phyloP scores from a whole-genome alignment of 2,888 invertebrate genomes.

The Tiliacea citrago region DNA sequence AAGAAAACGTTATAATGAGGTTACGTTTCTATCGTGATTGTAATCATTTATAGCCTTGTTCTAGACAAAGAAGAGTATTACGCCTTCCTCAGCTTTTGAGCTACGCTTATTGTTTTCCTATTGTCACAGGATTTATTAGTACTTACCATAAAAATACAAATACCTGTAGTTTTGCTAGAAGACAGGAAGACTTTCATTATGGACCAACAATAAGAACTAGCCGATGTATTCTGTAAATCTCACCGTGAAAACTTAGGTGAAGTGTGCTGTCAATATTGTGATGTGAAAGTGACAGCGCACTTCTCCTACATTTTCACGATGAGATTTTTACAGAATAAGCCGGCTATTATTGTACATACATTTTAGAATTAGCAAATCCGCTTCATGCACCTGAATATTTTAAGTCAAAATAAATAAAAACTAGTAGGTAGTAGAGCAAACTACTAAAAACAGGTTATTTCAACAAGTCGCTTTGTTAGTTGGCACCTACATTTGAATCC shows the following conservation, averaged over 20 bases:
- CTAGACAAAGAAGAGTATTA: conserved; percentile 6
- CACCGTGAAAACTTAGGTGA: too few relatives aligned
- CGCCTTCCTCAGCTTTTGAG: not conserved
- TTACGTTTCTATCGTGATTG: conserved; percentile 18
- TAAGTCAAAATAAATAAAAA: conserved; percentile 31
- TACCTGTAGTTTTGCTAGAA: not conserved
- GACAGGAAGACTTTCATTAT: not conserved
- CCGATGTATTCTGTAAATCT: too few relatives aligned
- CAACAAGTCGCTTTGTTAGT: conserved; percentile 29
- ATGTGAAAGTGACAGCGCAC: too few relatives aligned
- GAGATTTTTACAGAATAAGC: too few relatives aligned
- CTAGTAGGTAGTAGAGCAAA: conserved; percentile 21
- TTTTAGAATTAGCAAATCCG: conserved; percentile 11
- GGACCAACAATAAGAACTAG: not conserved
- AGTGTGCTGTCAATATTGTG: too few relatives aligned
- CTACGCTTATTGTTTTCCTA: not conserved
- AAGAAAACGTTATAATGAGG: conserved; percentile 23
- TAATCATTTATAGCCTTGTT: conserved; percentile 18
- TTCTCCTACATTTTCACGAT: too few relatives aligned
- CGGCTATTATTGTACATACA: not conserved
- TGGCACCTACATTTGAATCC: conserved; percentile 41
- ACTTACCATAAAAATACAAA: not conserved
- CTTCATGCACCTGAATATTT: conserved; percentile 9
- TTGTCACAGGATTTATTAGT: not conserved
- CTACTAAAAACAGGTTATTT: conserved; percentile 44